Base-by-base conservation (phyloP, 1,140 invertebrate genomes). In the Pseudobourletiella spinata region DNA sequence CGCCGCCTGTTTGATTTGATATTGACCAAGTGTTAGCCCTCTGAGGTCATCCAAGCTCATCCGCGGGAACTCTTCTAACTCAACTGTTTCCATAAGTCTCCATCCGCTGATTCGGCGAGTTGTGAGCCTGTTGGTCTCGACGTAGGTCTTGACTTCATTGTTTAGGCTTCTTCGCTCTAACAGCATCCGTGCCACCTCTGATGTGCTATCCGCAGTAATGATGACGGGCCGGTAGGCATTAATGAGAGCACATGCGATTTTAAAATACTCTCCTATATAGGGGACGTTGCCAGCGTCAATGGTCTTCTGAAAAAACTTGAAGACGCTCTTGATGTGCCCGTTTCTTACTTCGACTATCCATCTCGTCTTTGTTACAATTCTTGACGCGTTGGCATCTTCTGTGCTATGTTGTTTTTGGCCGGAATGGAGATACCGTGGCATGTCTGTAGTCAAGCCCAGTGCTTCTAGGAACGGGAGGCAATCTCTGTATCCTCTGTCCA, bases 341-440 rank as follows among this genome's bases (percentile, higher is more conserved):
- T 71, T 68, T 16, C 61, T n/a, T 0, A 57, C 35, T 57, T 71
- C 68, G n/a, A n/a, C n/a, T n/a, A n/a, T n/a, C n/a, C n/a, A n/a
- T n/a, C n/a, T n/a, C n/a, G n/a, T n/a, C n/a, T n/a, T n/a, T n/a
- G n/a, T n/a, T n/a, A n/a, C n/a, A n/a, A n/a, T n/a, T n/a, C n/a
- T n/a, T n/a, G n/a, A n/a, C n/a, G n/a, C n/a, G n/a, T n/a, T n/a
- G n/a, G n/a, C n/a, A n/a, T n/a, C n/a, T n/a, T n/a, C n/a, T n/a
- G n/a, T n/a, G n/a, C n/a, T n/a, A n/a, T n/a, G n/a, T n/a, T n/a
- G n/a, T n/a, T n/a, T n/a, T n/a, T n/a, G n/a, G n/a, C n/a, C n/a
- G n/a, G n/a, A n/a, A n/a, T n/a, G n/a, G n/a, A n/a, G n/a, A n/a
- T n/a, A n/a, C n/a, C n/a, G n/a, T n/a, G n/a, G n/a, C n/a, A n/a